A percentile compares a stretch with the other conserved stretches of the same genome.
phyloP scores from a whole-genome alignment of 1,140 invertebrate species.

The Pseudobourletiella spinata region DNA sequence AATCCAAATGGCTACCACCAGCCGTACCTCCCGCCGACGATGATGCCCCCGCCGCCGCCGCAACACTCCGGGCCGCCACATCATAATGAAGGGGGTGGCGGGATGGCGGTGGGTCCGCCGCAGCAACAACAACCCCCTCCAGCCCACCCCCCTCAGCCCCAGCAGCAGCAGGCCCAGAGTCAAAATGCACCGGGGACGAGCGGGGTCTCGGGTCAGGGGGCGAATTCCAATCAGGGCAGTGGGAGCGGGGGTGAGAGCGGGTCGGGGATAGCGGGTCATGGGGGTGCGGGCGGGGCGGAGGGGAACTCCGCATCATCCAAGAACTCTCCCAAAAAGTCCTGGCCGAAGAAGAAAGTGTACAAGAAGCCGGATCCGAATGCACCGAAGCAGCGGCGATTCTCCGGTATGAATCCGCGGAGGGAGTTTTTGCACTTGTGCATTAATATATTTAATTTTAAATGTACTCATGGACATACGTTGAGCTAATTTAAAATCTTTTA shows the following conservation, averaged over 20 bases:
- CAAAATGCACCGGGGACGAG: conserved; percentile 16
- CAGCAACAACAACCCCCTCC: conserved; percentile 32
- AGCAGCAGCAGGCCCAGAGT: conserved; percentile 31
- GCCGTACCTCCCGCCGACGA: conserved; percentile 32
- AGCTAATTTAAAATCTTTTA: background rate
- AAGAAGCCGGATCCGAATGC: conserved; percentile 36
- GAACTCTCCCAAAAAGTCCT: conserved; percentile 32
- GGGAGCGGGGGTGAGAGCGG: conserved; percentile 24
- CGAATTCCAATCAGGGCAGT: conserved; percentile 34
- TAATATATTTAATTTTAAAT: background rate
- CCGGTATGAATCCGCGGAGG: conserved; percentile 30
- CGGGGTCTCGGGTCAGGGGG: conserved; percentile 15
- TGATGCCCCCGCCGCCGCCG: conserved; percentile 34
- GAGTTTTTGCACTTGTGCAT: conserved; percentile 5
- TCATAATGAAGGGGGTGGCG: conserved; percentile 28
- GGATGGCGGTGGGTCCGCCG: conserved; percentile 25
- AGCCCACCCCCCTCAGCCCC: conserved; percentile 27
- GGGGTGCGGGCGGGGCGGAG: conserved; percentile 12
- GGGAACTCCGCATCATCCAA: conserved; percentile 13
- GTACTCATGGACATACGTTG: no score
- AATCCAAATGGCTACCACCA: conserved; percentile 37
- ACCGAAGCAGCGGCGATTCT: conserved; percentile 36
- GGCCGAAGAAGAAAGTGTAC: conserved; percentile 37
- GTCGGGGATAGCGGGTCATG: conserved; percentile 21
- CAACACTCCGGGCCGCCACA: conserved; percentile 27